Evolutionary conservation across 2,888 invertebrate species (phyloP).

Genomic region (Lithophane ornitopus): DNA sequence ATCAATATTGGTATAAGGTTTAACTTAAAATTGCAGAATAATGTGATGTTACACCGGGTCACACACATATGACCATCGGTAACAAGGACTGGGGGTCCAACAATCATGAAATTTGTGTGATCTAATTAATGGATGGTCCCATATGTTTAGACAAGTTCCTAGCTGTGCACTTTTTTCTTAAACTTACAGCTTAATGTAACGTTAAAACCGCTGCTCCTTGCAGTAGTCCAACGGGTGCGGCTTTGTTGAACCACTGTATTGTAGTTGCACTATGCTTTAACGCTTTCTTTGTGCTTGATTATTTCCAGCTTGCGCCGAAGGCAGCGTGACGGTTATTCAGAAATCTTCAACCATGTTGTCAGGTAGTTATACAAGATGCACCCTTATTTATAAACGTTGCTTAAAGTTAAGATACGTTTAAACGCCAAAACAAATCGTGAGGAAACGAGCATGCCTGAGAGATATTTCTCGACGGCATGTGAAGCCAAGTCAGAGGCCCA

Average conservation of each 20-base stretch:
- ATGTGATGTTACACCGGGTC: not conserved
- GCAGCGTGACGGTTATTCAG: constrained; percentile 36
- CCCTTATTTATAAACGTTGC: not conserved
- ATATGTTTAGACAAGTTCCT: not conserved
- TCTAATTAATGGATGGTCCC: not conserved
- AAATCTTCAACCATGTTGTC: constrained; percentile 38
- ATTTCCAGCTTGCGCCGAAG: constrained; percentile 44
- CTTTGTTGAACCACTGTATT: constrained; percentile 8
- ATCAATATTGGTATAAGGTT: not conserved
- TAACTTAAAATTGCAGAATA: not conserved
- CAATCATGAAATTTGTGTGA: not conserved
- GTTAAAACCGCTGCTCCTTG: not conserved
- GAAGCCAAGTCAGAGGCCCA: too few species aligned
- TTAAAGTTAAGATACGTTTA: not conserved
- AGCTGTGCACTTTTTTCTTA: not conserved
- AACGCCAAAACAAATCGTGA: not conserved
- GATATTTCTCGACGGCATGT: too few species aligned
- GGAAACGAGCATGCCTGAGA: too few species aligned
- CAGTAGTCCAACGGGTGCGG: not conserved
- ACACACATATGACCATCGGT: not conserved
- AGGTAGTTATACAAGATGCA: constrained; percentile 31
- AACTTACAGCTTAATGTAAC: not conserved
- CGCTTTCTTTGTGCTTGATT: constrained; percentile 41
- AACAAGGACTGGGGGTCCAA: not conserved
- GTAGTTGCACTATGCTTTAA: constrained; percentile 31